phyloP scores from a whole-genome alignment of 2,888 invertebrate species.

The Amiota communis region DNA sequence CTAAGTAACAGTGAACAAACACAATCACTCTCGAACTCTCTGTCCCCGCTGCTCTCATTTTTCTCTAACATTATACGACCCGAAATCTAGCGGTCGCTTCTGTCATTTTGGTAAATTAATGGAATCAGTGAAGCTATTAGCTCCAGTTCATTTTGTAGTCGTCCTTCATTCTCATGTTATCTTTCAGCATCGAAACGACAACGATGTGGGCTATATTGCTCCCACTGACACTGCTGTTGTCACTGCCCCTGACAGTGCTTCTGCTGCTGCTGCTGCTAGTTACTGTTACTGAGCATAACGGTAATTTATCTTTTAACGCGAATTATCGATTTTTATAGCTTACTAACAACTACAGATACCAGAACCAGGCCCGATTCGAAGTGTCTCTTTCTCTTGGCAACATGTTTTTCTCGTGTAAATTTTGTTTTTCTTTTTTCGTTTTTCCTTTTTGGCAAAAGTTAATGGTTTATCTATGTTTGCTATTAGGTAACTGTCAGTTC shows the following conservation, averaged over 20 bases:
- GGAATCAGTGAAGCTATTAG: conserved; percentile 65
- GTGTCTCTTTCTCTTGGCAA: too few species aligned
- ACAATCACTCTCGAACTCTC: conserved; percentile 27
- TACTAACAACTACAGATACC: conserved; percentile 32
- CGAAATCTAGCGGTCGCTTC: conserved; percentile 38
- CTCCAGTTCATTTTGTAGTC: conserved; percentile 49
- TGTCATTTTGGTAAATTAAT: conserved; percentile 64
- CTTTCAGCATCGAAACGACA: conserved; percentile 31
- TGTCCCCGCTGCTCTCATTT: conserved; percentile 15
- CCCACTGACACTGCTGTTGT: conserved; percentile 36
- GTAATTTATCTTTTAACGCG: conserved; percentile 66
- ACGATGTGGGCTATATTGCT: conserved; percentile 19
- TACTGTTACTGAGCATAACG: conserved; percentile 46
- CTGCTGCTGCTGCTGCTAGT: conserved; percentile 25
- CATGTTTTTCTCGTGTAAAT: conserved; percentile 31
- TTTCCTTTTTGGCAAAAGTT: conserved; percentile 50
- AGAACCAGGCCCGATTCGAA: neutral
- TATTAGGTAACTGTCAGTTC: conserved; percentile 68
- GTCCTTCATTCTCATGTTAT: conserved; percentile 18
- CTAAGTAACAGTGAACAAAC: conserved; percentile 5
- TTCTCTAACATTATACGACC: conserved; percentile 25
- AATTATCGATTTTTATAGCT: conserved; percentile 62
- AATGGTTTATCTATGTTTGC: conserved; percentile 68
- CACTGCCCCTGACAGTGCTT: conserved; percentile 30
- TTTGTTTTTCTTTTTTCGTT: conserved; percentile 48